Evolutionary conservation across 2,797 vertebrate species (phyloP).

Genomic region (Pagetopsis macropterus): DNA sequence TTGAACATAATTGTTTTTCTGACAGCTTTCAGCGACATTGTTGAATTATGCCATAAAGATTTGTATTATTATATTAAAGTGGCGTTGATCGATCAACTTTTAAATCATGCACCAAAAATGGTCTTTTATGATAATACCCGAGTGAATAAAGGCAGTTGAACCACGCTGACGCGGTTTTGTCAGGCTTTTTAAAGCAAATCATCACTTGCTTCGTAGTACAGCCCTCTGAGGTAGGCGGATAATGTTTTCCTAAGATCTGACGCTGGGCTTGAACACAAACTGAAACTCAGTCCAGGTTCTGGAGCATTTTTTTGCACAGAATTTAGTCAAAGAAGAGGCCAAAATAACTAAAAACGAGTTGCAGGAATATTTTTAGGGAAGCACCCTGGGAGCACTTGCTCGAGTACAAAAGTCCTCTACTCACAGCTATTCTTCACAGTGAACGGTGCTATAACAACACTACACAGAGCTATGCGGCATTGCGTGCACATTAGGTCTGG

Average conservation of each 20-base stretch:
- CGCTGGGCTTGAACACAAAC: constrained; percentile 1
- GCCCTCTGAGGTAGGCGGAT: constrained; percentile 5
- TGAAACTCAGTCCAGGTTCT: neutral
- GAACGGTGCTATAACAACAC: constrained; percentile 61
- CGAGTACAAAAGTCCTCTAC: constrained; percentile 49
- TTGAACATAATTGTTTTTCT: too few species aligned
- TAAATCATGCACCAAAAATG: too few species aligned
- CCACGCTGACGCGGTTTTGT: too few species aligned
- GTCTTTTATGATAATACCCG: too few species aligned
- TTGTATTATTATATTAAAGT: too few species aligned
- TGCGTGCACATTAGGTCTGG: constrained; percentile 71
- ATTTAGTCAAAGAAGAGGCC: constrained; percentile 10
- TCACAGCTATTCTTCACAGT: constrained; percentile 67
- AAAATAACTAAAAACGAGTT: constrained; percentile 32
- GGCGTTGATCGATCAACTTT: too few species aligned
- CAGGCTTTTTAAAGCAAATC: too few species aligned
- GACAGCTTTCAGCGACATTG: too few species aligned
- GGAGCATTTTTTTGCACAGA: neutral
- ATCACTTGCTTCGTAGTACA: too few species aligned
- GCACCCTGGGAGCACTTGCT: constrained; percentile 41
- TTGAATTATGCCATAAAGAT: too few species aligned
- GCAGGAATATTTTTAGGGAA: constrained; percentile 28
- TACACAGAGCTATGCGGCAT: constrained; percentile 58
- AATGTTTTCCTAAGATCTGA: neutral
- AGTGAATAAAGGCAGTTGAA: too few species aligned